phyloP scores from a whole-genome alignment of 2,888 invertebrate species.

The Sthenelais limicola region DNA sequence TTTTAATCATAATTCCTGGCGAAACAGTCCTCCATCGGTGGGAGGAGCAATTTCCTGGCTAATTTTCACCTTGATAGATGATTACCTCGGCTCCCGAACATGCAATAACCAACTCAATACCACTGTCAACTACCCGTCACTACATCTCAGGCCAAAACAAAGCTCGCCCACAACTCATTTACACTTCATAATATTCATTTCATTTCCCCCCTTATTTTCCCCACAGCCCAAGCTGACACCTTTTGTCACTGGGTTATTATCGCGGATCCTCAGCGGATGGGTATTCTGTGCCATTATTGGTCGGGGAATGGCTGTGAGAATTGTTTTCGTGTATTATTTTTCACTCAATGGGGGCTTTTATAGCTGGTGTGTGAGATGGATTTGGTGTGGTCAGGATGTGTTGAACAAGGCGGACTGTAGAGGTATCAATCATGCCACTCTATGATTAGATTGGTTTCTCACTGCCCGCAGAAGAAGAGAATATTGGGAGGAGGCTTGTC shows the following conservation, averaged over 20 bases:
- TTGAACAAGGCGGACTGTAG: conserved; percentile 7
- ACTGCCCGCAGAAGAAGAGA: conserved; percentile 21
- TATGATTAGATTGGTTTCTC: conserved; percentile 20
- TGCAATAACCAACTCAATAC: not conserved
- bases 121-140: conserved; percentile 3
- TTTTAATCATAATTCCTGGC: conserved; percentile 19
- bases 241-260: too few species aligned
- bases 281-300: too few species aligned
- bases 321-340: not conserved
- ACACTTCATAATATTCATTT: too few species aligned
- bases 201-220: too few species aligned
- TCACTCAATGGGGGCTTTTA: not conserved
- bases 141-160: too few species aligned
- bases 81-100: not conserved
- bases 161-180: too few species aligned
- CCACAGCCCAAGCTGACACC: too few species aligned
- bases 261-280: too few species aligned
- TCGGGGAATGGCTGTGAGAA: too few species aligned
- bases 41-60: conserved; percentile 16
- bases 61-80: conserved; percentile 15
- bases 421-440: conserved; percentile 11
- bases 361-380: conserved; percentile 16
- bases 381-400: not conserved
- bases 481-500: conserved; percentile 16
- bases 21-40: not conserved